Base-by-base conservation (phyloP, 2,888 invertebrate species). In the Alviniconcha strummeri region DNA sequence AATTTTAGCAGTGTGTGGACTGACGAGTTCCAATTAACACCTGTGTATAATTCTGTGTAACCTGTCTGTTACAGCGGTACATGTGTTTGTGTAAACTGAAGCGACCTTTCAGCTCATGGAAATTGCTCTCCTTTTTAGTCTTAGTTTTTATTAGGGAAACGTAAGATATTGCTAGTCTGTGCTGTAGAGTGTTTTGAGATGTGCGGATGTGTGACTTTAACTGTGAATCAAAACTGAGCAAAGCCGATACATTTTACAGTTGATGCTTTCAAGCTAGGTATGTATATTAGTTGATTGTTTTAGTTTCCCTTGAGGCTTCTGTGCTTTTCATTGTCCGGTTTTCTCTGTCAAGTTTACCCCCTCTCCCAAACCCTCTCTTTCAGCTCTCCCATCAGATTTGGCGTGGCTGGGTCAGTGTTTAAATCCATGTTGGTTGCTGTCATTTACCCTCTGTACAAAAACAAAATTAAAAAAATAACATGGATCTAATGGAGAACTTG, bases 251-350 rank as follows among this genome's bases (percentile, higher is more conserved):
- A 4, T 71, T 71, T 71, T 71, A 19, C 79, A 79, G 79, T n/a
- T 67, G 79, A 79, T 13, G 36, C 19, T 19, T 79, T 79, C 79
- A 79, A 67, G 64, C 67, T 52, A 3, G 79, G 79, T 79, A 79
- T 67, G 79, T 79, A 67, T 19, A 8, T 11, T n/a, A 5, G 13
- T 36, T 64, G 13, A 7, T 8, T 67, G 17, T 2, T 79, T 1
- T 54, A 36, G 36, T 36, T 36, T 36, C 36, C 36, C 36, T 36
- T 3, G 36, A 36, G 36, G 36, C 36, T 36, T 36, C 36, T 1
- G 36, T 36, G 36, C 36, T 36, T 36, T 36, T 36, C 36, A 36
- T 36, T 36, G 36, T 36, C 36, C 36, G 3, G 36, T 36, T 36
- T 36, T 36, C 36, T 36, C 36, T 36, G 36, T 36, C 0, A 36